phyloP scores from a whole-genome alignment of 2,113 vertebrate species.

The Emydocephalus ijimae region DNA sequence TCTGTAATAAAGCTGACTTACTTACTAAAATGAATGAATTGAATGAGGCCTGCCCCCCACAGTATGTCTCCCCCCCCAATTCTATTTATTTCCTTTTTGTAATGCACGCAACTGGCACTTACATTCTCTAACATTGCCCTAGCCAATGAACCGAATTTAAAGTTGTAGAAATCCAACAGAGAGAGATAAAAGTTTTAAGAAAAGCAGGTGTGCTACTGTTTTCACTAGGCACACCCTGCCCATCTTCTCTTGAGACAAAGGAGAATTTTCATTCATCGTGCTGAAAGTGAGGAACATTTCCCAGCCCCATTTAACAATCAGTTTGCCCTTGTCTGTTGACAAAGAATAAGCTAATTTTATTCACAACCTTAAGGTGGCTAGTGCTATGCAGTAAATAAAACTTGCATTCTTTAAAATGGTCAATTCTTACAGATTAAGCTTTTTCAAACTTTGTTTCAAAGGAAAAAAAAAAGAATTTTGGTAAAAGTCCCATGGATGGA shows the following conservation, averaged over 20 bases:
- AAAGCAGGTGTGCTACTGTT: not conserved
- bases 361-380: not conserved
- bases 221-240: not conserved
- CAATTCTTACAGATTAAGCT: not conserved
- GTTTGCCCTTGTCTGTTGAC: not conserved
- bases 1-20: not conserved
- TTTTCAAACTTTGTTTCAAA: not conserved
- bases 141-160: not conserved
- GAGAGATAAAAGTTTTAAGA: not conserved
- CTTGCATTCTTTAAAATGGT: not conserved
- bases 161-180: not conserved
- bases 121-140: not conserved
- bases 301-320: not conserved
- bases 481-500: not conserved
- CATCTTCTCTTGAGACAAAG: not conserved
- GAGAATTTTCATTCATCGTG: not conserved
- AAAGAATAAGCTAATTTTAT: not conserved
- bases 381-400: not conserved
- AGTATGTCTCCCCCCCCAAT: not conserved
- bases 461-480: not conserved
- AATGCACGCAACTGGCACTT: not conserved
- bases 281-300: not conserved
- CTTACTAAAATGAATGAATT: not conserved
- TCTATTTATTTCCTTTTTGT: not conserved
- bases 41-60: not conserved